These are phyloP conservation scores for Eupleurogrammus muticus DNA, from an alignment of 2,797 vertebrate genomes.

Conservation along the genomic window DNA sequence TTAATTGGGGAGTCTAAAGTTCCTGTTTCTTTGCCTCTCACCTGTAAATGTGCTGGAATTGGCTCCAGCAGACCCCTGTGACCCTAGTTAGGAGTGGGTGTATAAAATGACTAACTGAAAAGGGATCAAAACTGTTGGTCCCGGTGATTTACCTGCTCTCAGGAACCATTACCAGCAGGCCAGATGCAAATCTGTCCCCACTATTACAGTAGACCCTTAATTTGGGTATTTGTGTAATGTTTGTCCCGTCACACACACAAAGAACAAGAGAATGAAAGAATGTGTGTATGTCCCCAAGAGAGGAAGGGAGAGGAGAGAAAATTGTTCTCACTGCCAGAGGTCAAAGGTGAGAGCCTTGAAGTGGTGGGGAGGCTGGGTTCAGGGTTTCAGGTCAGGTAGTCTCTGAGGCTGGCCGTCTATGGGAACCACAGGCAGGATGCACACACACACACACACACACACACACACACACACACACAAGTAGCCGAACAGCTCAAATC, in stretches of 20 bases:
- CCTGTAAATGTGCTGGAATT: too few species aligned
- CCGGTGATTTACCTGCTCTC: constrained; percentile 29
- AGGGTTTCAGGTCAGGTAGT: constrained; percentile 56
- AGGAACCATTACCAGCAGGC: constrained; percentile 23
- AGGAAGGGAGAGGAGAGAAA: constrained; percentile 6
- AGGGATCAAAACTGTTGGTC: not conserved
- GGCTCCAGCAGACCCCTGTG: too few species aligned
- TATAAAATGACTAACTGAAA: constrained; percentile 3
- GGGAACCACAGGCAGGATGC: constrained; percentile 43
- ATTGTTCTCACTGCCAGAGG: constrained; percentile 58
- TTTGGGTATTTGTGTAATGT: constrained; percentile 20
- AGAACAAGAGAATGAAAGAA: not conserved
- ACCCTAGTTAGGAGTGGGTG: too few species aligned
- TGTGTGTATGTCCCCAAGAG: constrained; percentile 15
- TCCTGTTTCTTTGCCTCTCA: too few species aligned
- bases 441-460: constrained; percentile 1
- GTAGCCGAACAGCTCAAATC: too few species aligned
- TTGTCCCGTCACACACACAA: not conserved
- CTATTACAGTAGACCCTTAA: constrained; percentile 27
- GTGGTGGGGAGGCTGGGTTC: constrained; percentile 44
- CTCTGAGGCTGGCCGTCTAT: constrained; percentile 41
- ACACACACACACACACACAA: constrained; percentile 1
- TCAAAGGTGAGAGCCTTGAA: constrained; percentile 68
- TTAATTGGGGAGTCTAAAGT: too few species aligned
- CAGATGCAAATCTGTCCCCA: constrained; percentile 30